Evolutionary conservation across 2,888 invertebrate species (phyloP), one percentile per base, ranked within the genome.

Genomic region (Steromphala cineraria): DNA sequence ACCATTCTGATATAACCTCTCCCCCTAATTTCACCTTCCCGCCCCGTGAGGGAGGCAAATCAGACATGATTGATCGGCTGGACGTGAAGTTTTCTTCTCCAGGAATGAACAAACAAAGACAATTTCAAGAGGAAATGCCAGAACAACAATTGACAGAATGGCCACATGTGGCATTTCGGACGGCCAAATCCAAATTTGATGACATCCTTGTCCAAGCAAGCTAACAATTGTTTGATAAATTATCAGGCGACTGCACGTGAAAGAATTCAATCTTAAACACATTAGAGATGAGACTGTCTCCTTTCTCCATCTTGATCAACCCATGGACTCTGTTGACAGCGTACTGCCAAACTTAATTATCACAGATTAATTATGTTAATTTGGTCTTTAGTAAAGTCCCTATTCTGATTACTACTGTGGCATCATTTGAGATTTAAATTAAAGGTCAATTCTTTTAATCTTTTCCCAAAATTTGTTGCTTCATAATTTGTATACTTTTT

Each of bases 201-300:
- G 71, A 71, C 71, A 71, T 71, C 24, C 71, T 36, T 71, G n/a
- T 71, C 71, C 31, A 21, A 36, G 31, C 71, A 10, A 15, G 36
- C 28, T 71, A 71, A 36, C 71, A 71, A 71, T 71, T 71, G 71
- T 71, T 71, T 71, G 71, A 71, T 71, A 36, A 71, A 71, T 71
- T 71, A 19, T 71, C 71, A 3, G n/a, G 8, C 8, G 7, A 13
- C 15, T 71, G 71, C 19, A 7, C 19, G 24, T 71, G 71, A n/a
- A 71, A 71, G 71, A 36, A 71, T 71, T 71, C 71, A 71, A 71
- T 71, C 71, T 71, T 71, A 71, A 71, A 71, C 71, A 71, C 71
- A 71, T 71, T 71, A 71, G 36, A 1, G 36, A 71, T 36, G 28
- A 36, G 36, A 31, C 15, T n/a, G 31, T 10, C 71, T 5, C 56